phyloP scores from a whole-genome alignment of 2,797 vertebrate genomes.

The Anomalospiza imberbis region DNA sequence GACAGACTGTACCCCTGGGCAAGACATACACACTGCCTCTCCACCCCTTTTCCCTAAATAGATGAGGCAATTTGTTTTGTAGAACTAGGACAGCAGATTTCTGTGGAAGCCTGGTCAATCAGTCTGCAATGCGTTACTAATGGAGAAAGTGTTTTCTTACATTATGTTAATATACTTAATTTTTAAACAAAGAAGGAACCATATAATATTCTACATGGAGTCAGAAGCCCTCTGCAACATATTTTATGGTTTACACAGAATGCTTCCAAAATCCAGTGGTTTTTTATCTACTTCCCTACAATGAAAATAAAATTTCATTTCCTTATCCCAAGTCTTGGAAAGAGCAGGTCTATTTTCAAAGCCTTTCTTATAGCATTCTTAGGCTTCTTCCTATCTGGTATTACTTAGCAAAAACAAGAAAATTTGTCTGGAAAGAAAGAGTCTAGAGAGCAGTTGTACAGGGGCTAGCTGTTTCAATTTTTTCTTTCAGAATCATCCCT shows the following conservation, averaged over 20 bases:
- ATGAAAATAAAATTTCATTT: background rate
- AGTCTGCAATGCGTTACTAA: background rate
- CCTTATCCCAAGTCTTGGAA: background rate
- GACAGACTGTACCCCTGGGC: background rate
- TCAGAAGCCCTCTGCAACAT: background rate
- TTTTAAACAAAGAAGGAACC: background rate
- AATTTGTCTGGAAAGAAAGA: background rate
- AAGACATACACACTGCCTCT: background rate
- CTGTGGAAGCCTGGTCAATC: background rate
- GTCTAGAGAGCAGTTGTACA: background rate
- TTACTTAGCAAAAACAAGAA: background rate
- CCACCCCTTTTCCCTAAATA: background rate
- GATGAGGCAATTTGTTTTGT: background rate
- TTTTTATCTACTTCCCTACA: background rate
- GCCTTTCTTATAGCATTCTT: background rate
- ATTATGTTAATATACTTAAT: background rate
- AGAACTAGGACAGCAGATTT: background rate
- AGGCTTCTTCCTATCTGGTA: background rate
- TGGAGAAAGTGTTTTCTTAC: background rate
- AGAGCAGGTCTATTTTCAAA: background rate
- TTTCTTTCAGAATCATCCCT: background rate
- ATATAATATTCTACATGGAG: background rate
- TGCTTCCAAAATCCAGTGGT: background rate
- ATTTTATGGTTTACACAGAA: background rate
- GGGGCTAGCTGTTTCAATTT: background rate